These are phyloP conservation scores for Coendou prehensilis DNA, from an alignment of 2,797 vertebrate genomes.

Conservation along the genomic window DNA sequence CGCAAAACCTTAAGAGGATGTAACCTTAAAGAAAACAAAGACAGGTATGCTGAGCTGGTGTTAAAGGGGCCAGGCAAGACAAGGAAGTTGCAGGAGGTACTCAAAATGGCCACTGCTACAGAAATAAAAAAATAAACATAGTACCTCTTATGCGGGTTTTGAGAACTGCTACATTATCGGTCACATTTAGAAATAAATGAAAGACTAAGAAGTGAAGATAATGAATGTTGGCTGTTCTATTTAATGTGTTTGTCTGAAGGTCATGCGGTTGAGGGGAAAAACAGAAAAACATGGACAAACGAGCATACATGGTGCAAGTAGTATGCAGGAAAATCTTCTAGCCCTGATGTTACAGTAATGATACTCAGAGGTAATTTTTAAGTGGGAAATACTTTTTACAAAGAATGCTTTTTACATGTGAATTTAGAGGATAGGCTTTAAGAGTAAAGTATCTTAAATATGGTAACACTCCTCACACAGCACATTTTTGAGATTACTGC, in stretches of 20 bases:
- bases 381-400: slow-evolving; percentile 4
- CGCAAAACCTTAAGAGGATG: neutral
- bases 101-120: neutral
- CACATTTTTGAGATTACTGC: neutral
- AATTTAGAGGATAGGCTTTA: neutral
- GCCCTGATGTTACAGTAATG: neutral
- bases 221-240: neutral
- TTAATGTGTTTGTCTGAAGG: neutral
- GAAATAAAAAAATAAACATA: neutral
- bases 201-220: neutral
- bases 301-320: neutral
- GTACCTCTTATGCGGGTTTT: neutral
- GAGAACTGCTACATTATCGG: neutral
- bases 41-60: too few relatives aligned
- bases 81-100: neutral
- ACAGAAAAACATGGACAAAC: neutral
- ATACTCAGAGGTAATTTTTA: neutral
- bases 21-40: neutral
- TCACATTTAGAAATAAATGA: slow-evolving; percentile 11
- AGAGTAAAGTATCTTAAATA: neutral
- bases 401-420: neutral
- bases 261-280: neutral
- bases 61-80: neutral
- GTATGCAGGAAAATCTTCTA: neutral
- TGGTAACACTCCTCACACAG: neutral